These are phyloP conservation scores for Synergus japonicus DNA, from an alignment of 2,888 invertebrate genomes.

Conservation along the genomic window DNA sequence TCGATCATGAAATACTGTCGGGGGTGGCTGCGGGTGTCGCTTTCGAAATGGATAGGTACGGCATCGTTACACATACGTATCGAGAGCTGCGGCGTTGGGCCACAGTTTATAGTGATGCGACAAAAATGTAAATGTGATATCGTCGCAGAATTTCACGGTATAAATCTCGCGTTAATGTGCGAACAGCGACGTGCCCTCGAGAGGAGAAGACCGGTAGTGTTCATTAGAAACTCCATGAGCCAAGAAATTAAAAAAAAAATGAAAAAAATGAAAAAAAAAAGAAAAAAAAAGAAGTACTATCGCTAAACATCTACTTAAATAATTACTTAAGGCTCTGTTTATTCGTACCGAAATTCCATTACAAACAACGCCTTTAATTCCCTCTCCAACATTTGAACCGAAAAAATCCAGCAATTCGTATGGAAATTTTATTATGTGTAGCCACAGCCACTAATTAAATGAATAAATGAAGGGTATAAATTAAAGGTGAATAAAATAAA, in stretches of 20 bases:
- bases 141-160: constrained; percentile 71
- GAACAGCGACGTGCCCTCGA: constrained; percentile 64
- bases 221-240: constrained; percentile 50
- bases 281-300: neutral
- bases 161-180: constrained; percentile 76
- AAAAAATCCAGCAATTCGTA: no score
- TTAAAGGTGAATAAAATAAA: neutral
- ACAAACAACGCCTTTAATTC: no score
- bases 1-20: constrained; percentile 69
- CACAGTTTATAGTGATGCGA: constrained; percentile 75
- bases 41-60: constrained; percentile 52
- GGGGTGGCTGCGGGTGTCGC: constrained; percentile 49
- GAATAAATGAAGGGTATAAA: neutral
- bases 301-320: no score
- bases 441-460: no score
- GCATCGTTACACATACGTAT: constrained; percentile 45
- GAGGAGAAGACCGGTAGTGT: constrained; percentile 51
- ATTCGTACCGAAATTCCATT: no score
- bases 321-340: no score
- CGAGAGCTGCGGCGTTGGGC: constrained; percentile 47
- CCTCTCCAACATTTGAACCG: no score
- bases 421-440: no score
- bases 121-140: constrained; percentile 77
- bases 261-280: neutral
- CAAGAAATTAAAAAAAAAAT: neutral